Base-by-base conservation (phyloP, 2,888 invertebrate species). In the Drosophila hawaiiensis region DNA sequence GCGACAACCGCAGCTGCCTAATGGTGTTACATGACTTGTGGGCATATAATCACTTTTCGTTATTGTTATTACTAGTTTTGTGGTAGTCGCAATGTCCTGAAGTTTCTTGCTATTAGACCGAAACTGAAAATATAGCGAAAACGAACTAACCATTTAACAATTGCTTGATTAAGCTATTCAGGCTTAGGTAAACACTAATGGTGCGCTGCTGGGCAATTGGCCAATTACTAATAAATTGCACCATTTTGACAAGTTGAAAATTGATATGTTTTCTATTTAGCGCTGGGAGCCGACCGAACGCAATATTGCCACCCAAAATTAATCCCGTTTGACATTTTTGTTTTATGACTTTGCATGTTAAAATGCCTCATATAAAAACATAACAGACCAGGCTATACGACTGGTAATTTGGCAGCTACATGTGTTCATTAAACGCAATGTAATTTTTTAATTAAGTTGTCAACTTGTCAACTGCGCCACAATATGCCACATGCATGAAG, bases 1-100 rank as follows among this genome's bases (percentile, higher is more conserved):
- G 22, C 66, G 50, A 22, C 52, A 67, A 50, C 63, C 43, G 28
- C 41, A 63, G 50, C 64, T 35, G 72, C 67, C 76, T 83, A 86
- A 87, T 90, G 78, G 85, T 82, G 85, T 90, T 73, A 90, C 89
- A 82, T 74, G 78, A 70, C 90, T 77, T 52, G 49, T 50, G 85
- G 89, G 73, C 73, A 80, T 73, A 62, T 41, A 60, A 63, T 68
- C 76, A 76, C 80, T 79, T 79, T 78, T 76, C 25, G 52, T 67
- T 63, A 62, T 70, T 69, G 68, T 83, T 75, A 70, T 74, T 82
- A 28, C 55, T 28, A 39, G 14, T 37, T 47, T 47, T 58, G 59
- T 60, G 37, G 39, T 56, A 25, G 37, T 63, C 58, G 49, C 47
- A 14, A 33, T 16, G 39, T 33, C 47, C 59, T 49, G 19, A 29